Percentiles rank a stretch among this genome's conserved stretches.
Conservation (phyloP, 37 sponge, comb jelly and placozoan species). For the Dysidea cf. avara region DNA sequence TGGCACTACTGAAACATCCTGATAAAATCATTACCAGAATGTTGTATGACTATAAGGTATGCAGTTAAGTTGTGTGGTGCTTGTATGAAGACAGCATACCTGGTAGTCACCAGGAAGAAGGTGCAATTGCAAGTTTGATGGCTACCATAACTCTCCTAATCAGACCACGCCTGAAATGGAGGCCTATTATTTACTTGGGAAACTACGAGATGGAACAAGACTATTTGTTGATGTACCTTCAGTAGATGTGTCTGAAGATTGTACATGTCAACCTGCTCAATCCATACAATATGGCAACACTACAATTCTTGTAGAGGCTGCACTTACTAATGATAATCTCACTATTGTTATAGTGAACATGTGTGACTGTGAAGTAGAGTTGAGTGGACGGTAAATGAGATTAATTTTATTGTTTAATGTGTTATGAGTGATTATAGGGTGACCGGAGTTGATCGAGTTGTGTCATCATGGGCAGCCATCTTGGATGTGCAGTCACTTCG, state of each 20-base stretch:
- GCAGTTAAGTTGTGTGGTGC: not conserved
- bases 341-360: conserved; percentile 7
- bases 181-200: conserved; percentile 24
- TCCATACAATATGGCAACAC: not conserved
- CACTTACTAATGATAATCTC: not conserved
- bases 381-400: not conserved
- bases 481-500: conserved; percentile 20
- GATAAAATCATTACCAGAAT: conserved; percentile 28
- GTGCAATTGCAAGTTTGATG: conserved; percentile 1
- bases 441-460: not conserved
- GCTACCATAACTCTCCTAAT: not conserved
- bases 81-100: too few species aligned
- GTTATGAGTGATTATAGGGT: too few species aligned
- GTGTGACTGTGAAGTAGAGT: conserved; percentile 1
- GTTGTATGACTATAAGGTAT: conserved; percentile 26
- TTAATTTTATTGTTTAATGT: too few species aligned
- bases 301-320: conserved; percentile 4
- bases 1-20: conserved; percentile 26
- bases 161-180: conserved; percentile 1
- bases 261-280: too few species aligned
- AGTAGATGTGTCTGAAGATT: too few species aligned
- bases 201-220: conserved; percentile 19
- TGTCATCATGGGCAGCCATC: conserved; percentile 18
- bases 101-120: too few species aligned
- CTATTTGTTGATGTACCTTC: not conserved